Percentiles rank a stretch among this genome's conserved stretches.
phyloP scores from a whole-genome alignment of 2,797 vertebrate species.

The Octomys mimax region DNA sequence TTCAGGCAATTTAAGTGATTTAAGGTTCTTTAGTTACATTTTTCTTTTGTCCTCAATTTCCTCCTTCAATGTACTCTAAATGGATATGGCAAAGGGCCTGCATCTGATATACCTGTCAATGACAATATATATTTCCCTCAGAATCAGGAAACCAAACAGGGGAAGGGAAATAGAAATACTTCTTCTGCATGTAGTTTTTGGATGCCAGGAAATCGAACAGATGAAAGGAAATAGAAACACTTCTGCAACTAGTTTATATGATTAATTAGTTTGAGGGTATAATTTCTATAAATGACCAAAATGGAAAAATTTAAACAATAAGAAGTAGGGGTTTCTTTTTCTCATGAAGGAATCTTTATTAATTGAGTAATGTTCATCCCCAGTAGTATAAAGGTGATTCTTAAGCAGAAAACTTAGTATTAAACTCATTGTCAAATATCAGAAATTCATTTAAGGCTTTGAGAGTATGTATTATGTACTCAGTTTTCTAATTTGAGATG shows the following conservation, averaged over 20 bases:
- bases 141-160: neutral
- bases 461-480: neutral
- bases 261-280: conserved; percentile 55
- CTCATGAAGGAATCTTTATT: neutral
- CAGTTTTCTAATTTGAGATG: conserved; percentile 23
- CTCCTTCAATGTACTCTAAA: neutral
- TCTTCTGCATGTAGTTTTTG: neutral
- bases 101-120: neutral
- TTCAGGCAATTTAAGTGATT: neutral
- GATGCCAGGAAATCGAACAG: neutral
- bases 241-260: conserved; percentile 2
- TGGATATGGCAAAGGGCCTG: neutral
- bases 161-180: neutral
- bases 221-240: neutral
- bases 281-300: conserved; percentile 29
- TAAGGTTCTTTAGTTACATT: neutral
- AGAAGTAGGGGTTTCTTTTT: neutral
- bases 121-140: neutral
- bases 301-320: conserved; percentile 6
- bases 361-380: neutral
- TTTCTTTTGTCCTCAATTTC: neutral
- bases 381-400: neutral
- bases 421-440: neutral
- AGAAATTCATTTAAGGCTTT: neutral
- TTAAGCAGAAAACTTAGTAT: conserved; percentile 32